Conservation (phyloP, 2,797 vertebrate species). For the Sebastiscus albofasciatus region DNA sequence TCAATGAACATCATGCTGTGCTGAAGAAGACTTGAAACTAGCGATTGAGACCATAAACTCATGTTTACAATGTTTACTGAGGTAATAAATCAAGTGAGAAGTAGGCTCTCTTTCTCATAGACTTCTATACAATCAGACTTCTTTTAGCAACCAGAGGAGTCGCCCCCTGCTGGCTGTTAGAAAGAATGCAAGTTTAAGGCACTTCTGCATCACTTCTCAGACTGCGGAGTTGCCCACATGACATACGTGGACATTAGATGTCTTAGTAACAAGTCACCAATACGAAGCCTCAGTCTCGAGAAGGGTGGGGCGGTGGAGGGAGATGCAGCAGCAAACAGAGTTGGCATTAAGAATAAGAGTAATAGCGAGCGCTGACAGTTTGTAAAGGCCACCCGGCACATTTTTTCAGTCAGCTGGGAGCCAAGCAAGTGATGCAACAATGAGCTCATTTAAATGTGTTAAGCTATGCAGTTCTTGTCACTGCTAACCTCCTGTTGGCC, state of each 20-base stretch:
- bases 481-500: background rate
- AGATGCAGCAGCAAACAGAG: background rate
- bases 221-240: no score
- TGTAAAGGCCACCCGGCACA: background rate
- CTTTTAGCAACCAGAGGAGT: no score
- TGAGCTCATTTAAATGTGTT: background rate
- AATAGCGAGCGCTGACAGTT: background rate
- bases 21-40: no score
- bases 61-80: no score
- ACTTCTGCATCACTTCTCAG: no score
- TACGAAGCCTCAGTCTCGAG: background rate
- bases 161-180: no score
- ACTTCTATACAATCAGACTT: no score
- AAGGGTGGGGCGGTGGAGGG: background rate
- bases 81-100: no score
- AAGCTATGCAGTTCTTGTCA: background rate
- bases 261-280: background rate
- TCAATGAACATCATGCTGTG: no score
- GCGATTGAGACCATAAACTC: no score
- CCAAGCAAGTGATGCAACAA: constrained; percentile 5
- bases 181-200: no score
- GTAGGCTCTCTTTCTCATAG: no score
- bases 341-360: background rate
- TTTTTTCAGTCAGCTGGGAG: background rate
- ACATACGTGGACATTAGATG: background rate